These are phyloP conservation scores for Agonopterix alstromeriana DNA, from an alignment of 2,888 invertebrate genomes.

Conservation along the genomic window DNA sequence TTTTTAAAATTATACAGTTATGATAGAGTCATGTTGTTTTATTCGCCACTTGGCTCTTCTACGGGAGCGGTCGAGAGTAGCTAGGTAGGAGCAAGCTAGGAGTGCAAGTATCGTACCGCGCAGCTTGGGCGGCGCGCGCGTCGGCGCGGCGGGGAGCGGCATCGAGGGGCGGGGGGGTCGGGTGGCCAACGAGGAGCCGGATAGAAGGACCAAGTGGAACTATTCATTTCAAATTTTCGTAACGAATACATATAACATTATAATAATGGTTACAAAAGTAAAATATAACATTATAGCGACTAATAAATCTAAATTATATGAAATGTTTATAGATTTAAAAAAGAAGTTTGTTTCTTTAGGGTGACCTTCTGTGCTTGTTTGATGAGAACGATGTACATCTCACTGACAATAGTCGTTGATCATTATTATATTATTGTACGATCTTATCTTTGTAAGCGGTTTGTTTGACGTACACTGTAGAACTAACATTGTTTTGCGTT, in stretches of 20 bases:
- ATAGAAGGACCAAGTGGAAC: slow-evolving; percentile 40
- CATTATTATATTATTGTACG: slow-evolving; percentile 48
- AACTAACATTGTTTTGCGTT: slow-evolving; percentile 73
- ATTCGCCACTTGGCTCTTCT: slow-evolving; percentile 45
- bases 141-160: slow-evolving; percentile 9
- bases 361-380: slow-evolving; percentile 70
- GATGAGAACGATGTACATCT: slow-evolving; percentile 53
- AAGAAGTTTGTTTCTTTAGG: slow-evolving; percentile 67
- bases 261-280: slow-evolving; percentile 76
- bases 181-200: slow-evolving; percentile 8
- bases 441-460: slow-evolving; percentile 63
- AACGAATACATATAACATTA: slow-evolving; percentile 76
- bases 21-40: slow-evolving; percentile 67
- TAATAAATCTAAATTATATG: slow-evolving; percentile 77
- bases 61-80: slow-evolving; percentile 14
- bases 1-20: slow-evolving; percentile 77
- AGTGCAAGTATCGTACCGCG: not conserved
- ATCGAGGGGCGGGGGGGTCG: slow-evolving; percentile 5
- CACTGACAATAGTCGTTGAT: slow-evolving; percentile 64
- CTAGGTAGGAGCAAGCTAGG: not conserved
- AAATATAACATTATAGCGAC: slow-evolving; percentile 76
- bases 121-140: too few relatives aligned
- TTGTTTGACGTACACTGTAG: slow-evolving; percentile 71
- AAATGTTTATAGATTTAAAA: slow-evolving; percentile 76
- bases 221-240: slow-evolving; percentile 65